Evolutionary conservation across 1,140 invertebrate genomes (phyloP).

Genomic region (Ericerus pela): DNA sequence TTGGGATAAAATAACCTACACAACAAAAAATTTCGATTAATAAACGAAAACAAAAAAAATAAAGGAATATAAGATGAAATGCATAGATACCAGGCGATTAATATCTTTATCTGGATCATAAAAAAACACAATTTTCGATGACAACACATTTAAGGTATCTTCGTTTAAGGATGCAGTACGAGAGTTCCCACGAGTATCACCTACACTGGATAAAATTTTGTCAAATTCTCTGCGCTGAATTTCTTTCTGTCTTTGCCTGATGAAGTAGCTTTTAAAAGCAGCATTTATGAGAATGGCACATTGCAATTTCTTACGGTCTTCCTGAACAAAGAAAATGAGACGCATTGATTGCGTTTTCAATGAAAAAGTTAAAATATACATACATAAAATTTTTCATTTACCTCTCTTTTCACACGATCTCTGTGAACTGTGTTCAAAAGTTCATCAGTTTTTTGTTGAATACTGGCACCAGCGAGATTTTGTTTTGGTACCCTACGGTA

Average conservation of each 20-base stretch:
- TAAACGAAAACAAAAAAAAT: constrained; percentile 29
- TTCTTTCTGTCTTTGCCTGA: constrained; percentile 47
- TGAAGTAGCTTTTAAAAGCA: constrained; percentile 56
- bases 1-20: constrained; percentile 27
- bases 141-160: constrained; percentile 37
- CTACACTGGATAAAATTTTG: constrained; percentile 34
- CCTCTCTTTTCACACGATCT: constrained; percentile 73
- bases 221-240: constrained; percentile 53
- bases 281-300: constrained; percentile 63
- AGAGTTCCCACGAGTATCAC: constrained; percentile 26
- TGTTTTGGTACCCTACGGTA: constrained; percentile 74
- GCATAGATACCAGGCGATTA: constrained; percentile 47
- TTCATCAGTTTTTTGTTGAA: constrained; percentile 53
- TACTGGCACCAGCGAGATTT: constrained; percentile 75
- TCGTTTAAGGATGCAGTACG: constrained; percentile 29
- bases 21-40: constrained; percentile 41
- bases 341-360: not conserved
- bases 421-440: constrained; percentile 62
- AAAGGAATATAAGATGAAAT: not conserved
- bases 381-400: not conserved
- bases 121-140: constrained; percentile 57
- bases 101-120: constrained; percentile 51
- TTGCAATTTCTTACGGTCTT: constrained; percentile 47
- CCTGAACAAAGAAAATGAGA: constrained; percentile 32
- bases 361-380: constrained; percentile 17